Percentiles rank a stretch among this genome's conserved stretches.
phyloP scores from a whole-genome alignment of 2,113 vertebrate species.

The Phoxinus phoxinus region DNA sequence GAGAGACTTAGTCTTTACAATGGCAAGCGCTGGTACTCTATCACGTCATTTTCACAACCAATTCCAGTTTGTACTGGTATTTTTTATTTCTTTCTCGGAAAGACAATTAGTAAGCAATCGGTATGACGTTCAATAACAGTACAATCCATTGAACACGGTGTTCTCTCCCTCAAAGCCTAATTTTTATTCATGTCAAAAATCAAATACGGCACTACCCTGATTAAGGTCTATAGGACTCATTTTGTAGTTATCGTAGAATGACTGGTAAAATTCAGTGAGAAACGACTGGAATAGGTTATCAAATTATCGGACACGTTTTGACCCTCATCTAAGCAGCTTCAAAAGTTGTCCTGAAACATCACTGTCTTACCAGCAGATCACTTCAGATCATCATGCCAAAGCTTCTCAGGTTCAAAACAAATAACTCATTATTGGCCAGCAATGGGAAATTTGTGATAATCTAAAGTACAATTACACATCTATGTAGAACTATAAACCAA shows the following conservation, averaged over 20 bases:
- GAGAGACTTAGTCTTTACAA: too few species aligned
- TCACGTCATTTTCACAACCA: too few species aligned
- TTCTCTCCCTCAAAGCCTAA: too few species aligned
- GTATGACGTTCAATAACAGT: too few species aligned
- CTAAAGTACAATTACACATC: not conserved
- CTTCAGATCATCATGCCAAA: not conserved
- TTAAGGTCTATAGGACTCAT: not conserved
- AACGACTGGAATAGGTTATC: not conserved
- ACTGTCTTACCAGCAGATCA: not conserved
- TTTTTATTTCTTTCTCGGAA: too few species aligned
- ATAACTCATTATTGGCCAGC: constrained; percentile 10
- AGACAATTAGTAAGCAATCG: too few species aligned
- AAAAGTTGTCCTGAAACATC: not conserved
- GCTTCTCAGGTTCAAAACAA: not conserved
- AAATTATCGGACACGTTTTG: not conserved
- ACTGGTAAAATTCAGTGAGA: not conserved
- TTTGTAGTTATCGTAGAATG: not conserved
- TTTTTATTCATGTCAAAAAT: too few species aligned
- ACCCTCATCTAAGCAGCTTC: not conserved
- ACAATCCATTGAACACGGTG: too few species aligned
- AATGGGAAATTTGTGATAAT: not conserved
- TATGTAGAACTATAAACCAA: not conserved
- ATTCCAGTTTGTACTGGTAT: too few species aligned
- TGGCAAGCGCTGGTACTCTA: too few species aligned
- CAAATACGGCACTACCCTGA: too few species aligned